A percentile compares a stretch with the other conserved stretches of the same genome.
phyloP scores from a whole-genome alignment of 2,888 invertebrate species.

The Nineta flava region DNA sequence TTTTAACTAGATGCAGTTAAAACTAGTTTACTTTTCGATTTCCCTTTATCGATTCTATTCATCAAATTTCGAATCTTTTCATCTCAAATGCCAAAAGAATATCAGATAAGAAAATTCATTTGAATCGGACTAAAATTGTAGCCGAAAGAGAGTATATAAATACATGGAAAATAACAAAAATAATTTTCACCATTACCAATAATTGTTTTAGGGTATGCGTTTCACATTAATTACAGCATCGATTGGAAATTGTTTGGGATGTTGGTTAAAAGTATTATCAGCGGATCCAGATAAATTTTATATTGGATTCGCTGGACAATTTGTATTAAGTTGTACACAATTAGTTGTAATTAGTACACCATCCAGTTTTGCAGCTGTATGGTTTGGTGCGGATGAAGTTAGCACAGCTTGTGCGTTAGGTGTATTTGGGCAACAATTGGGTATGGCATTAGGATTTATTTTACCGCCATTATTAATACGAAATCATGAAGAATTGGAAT shows the following conservation, averaged over 20 bases:
- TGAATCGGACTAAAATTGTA: too few species aligned
- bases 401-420: slow-evolving; percentile 56
- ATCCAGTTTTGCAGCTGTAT: slow-evolving; percentile 48
- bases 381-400: slow-evolving; percentile 48
- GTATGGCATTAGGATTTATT: slow-evolving; percentile 53
- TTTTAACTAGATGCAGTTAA: too few species aligned
- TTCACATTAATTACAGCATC: slow-evolving; percentile 33
- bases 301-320: slow-evolving; percentile 43
- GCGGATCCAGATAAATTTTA: slow-evolving; percentile 40
- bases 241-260: slow-evolving; percentile 38
- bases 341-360: slow-evolving; percentile 51
- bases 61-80: too few species aligned
- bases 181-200: too few species aligned
- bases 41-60: too few species aligned
- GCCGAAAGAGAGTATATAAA: too few species aligned
- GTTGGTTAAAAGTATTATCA: slow-evolving; percentile 43
- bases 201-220: slow-evolving; percentile 33
- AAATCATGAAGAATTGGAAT: slow-evolving; percentile 27
- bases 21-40: too few species aligned
- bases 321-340: slow-evolving; percentile 37
- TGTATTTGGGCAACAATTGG: slow-evolving; percentile 58
- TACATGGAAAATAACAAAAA: too few species aligned
- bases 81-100: too few species aligned
- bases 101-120: too few species aligned
- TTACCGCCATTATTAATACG: slow-evolving; percentile 37